These are phyloP conservation scores for Lepas anatifera DNA, from an alignment of 2,888 invertebrate genomes.

Conservation along the genomic window DNA sequence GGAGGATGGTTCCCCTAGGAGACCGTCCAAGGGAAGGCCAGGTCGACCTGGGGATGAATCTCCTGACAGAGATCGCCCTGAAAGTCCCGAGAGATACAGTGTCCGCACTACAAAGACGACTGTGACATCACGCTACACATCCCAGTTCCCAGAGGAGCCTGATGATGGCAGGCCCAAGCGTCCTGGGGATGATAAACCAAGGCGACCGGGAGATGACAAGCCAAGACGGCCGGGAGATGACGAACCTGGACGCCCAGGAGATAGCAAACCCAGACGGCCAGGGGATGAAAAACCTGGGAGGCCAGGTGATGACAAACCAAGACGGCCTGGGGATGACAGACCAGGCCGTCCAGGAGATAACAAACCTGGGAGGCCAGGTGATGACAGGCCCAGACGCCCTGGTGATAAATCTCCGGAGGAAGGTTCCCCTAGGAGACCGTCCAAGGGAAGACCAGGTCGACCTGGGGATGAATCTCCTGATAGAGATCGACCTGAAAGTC, in stretches of 20 bases:
- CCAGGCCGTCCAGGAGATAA: too few species aligned
- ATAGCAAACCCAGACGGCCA: too few species aligned
- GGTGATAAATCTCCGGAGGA: too few species aligned
- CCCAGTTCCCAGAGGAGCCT: neutral
- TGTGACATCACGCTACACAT: neutral
- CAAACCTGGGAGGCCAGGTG: too few species aligned
- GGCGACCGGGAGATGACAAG: neutral
- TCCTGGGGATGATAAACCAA: neutral
- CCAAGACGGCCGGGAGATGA: neutral
- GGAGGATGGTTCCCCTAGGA: neutral
- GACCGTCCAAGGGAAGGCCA: neutral
- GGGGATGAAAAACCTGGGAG: too few species aligned
- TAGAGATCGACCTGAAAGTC: too few species aligned
- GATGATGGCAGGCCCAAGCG: neutral
- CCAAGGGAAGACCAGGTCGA: too few species aligned
- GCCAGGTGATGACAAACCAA: too few species aligned
- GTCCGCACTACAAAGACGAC: neutral
- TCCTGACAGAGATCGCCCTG: neutral
- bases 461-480: too few species aligned
- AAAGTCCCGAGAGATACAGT: neutral
- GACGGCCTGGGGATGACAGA: neutral
- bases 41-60: neutral
- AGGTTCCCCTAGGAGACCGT: too few species aligned
- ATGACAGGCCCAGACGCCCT: too few species aligned
- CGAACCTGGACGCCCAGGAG: too few species aligned